Base-by-base conservation (phyloP, 2,888 invertebrate species). In the Drosophila birchii region DNA sequence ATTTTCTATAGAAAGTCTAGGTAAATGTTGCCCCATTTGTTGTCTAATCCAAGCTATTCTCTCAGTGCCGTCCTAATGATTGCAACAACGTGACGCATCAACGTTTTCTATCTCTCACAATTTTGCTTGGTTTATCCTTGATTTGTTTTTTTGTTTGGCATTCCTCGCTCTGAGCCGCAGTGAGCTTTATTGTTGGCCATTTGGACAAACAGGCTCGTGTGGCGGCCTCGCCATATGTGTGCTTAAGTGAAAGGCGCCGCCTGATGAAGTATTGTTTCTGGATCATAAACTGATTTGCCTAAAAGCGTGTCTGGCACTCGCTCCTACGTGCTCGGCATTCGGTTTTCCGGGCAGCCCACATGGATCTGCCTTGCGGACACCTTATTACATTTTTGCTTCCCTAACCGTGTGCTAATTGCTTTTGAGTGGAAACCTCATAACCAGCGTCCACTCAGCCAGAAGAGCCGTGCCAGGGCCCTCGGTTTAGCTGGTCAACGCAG, bases 221-320 rank as follows among this genome's bases (percentile, higher is more conserved):
- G 51, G 32, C 26, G 20, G 32, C 14, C 34, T n/a, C 41, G 34
- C 54, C 47, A 64, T 44, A 61, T 78, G 73, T 64, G 62, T 44
- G 63, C 64, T 73, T 38, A 51, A 59, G 38, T 51, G 57, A 61
- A 63, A 63, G 63, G 54, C 67, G 67, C 71, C 73, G 76, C 81
- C 80, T 87, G 87, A 84, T 84, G 83, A 84, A 84, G 87, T 87
- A 87, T 87, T 84, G 87, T 84, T 81, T 85, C 81, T 78, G 85
- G 77, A 87, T 81, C 84, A 85, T 85, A 84, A 84, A 87, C 87
- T 80, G 80, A 84, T 84, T 84, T 84, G 80, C 75, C 78, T 87
- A 76, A 84, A 77, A 77, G 75, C 82, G 77, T 78, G 76, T 79
- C 77, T 77, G 76, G 23, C 23, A 62, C 77, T 66, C 47, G 70